Evolutionary conservation across 2,888 invertebrate species (phyloP), one percentile per base, ranked within the genome.

Genomic region (Gerosis bhagava): DNA sequence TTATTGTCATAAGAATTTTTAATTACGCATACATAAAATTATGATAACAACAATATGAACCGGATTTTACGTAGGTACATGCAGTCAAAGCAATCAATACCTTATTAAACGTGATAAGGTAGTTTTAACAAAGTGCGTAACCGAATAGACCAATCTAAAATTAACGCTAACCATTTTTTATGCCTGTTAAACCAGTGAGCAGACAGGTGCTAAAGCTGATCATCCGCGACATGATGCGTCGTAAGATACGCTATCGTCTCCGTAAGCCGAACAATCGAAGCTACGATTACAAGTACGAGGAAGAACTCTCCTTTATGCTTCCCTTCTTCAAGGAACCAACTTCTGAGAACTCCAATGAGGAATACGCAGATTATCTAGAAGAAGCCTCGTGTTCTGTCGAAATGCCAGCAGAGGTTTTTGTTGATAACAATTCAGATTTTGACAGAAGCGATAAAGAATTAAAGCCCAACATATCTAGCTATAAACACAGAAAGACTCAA

Each of bases 141-240:
- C n/a, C n/a, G n/a, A n/a, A n/a, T n/a, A n/a, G n/a, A n/a, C n/a
- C n/a, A n/a, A n/a, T n/a, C n/a, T n/a, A n/a, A n/a, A n/a, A n/a
- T n/a, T n/a, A n/a, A n/a, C n/a, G n/a, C n/a, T n/a, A n/a, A n/a
- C n/a, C n/a, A n/a, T n/a, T n/a, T n/a, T n/a, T n/a, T n/a, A n/a
- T n/a, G n/a, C n/a, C n/a, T n/a, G n/a, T n/a, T n/a, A n/a, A n/a
- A n/a, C n/a, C n/a, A n/a, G n/a, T n/a, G n/a, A n/a, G n/a, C n/a
- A n/a, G n/a, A n/a, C n/a, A 83, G 60, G 65, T 75, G 0, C 60
- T 86, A 39, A 87, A 86, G 84, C 69, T 80, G 12, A 86, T 84
- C 63, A 86, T 87, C 10, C 53, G 87, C 1, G 86, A 87, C 24
- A 80, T 81, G 81, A 78, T 86, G 81, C 70, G 83, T 0, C 63